Percentiles rank a stretch among this genome's conserved stretches.
These are phyloP conservation scores for Botia kubotai DNA, from an alignment of 2,797 vertebrate genomes.

Conservation along the genomic window DNA sequence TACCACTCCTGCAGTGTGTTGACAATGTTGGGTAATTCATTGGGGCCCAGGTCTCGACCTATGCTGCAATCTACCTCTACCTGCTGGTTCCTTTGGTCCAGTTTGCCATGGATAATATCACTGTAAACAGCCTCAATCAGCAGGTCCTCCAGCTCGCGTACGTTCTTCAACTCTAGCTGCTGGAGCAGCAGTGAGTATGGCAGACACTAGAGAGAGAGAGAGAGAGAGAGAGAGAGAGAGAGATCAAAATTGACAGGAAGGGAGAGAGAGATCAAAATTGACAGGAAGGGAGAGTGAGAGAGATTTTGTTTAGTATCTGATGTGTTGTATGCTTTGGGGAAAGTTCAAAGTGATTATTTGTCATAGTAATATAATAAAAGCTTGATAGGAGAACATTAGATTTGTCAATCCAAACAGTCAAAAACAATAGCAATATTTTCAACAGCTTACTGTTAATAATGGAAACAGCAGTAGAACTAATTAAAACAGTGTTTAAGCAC, in stretches of 20 bases:
- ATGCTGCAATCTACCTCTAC: constrained; percentile 98
- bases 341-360: constrained; percentile 3
- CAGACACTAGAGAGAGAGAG: constrained; percentile 84
- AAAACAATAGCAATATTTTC: background rate
- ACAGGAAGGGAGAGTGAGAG: no score
- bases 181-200: constrained; percentile 97
- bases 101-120: constrained; percentile 97
- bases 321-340: constrained; percentile 6
- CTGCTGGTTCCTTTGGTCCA: constrained; percentile 98
- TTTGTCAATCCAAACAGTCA: background rate
- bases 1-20: constrained; percentile 98
- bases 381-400: background rate
- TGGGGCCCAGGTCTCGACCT: constrained; percentile 95
- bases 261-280: background rate
- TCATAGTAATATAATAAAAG: background rate
- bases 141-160: constrained; percentile 96
- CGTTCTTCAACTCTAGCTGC: constrained; percentile 96
- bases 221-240: constrained; percentile 39
- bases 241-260: no score
- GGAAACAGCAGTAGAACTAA: background rate
- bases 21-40: constrained; percentile 94
- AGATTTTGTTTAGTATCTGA: background rate
- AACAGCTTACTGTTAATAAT: constrained; percentile 1
- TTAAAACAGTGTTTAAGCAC: background rate
- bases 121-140: constrained; percentile 98